Evolutionary conservation across 2,888 invertebrate genomes (phyloP).

Genomic region (Phaedon cochleariae): DNA sequence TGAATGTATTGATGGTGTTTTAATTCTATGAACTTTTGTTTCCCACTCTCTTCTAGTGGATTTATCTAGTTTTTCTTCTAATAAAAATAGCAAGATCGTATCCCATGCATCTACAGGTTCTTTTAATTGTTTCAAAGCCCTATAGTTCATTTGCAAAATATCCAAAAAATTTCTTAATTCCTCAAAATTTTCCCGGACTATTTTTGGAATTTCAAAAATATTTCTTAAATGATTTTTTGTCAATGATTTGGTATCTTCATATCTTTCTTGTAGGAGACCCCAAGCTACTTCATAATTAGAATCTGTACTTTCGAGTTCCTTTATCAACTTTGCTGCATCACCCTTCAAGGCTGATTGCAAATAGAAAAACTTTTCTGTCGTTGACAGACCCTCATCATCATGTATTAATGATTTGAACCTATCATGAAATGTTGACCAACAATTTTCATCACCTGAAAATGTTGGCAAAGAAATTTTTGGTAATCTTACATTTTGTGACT

Average conservation of each 20-base stretch:
- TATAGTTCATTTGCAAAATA: background rate
- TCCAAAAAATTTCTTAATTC: conserved; percentile 7
- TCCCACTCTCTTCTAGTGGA: conserved; percentile 7
- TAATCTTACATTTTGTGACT: conserved; percentile 16
- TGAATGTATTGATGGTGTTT: conserved; percentile 2
- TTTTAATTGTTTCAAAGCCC: conserved; percentile 4
- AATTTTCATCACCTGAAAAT: conserved; percentile 11
- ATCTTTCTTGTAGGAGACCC: conserved; percentile 5
- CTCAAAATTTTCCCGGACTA: conserved; percentile 11
- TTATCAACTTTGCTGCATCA: conserved; percentile 8
- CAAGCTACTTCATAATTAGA: conserved; percentile 16
- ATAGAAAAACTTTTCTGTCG: conserved; percentile 12
- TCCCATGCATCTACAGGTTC: conserved; percentile 15
- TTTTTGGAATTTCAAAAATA: background rate
- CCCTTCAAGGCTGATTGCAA: conserved; percentile 14
- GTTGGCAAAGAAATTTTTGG: conserved; percentile 16
- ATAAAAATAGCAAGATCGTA: conserved; percentile 9
- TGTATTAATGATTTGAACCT: conserved; percentile 17
- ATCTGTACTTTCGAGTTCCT: conserved; percentile 10
- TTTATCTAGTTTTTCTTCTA: conserved; percentile 1
- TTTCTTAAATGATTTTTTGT: background rate
- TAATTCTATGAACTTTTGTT: conserved; percentile 6
- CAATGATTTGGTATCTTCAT: conserved; percentile 10
- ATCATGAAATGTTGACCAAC: conserved; percentile 20
- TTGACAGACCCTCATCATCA: background rate